Conservation (phyloP, 1,140 invertebrate genomes). For the Dinoponera quadriceps region DNA sequence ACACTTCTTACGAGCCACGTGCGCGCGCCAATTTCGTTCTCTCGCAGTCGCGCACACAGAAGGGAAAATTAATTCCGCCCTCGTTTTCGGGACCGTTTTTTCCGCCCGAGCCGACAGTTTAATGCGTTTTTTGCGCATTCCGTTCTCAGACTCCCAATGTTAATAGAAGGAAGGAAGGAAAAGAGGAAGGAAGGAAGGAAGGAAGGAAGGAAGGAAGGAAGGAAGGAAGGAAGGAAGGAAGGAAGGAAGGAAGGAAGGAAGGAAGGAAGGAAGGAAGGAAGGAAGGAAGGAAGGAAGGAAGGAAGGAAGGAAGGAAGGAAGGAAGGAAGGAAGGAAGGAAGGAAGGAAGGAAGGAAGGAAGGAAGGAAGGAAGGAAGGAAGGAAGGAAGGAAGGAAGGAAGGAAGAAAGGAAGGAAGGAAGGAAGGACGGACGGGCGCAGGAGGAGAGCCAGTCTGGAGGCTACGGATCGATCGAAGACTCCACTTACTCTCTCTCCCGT, state of each 20-base stretch:
- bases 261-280: constrained; percentile 20
- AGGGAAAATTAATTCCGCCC: constrained; percentile 57
- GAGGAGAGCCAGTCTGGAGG: constrained; percentile 8
- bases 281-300: background rate
- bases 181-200: background rate
- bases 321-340: background rate
- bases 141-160: constrained; percentile 32
- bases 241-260: background rate
- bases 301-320: constrained; percentile 27
- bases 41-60: constrained; percentile 13
- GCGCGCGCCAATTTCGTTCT: constrained; percentile 31
- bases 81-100: background rate
- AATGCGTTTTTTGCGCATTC: constrained; percentile 64
- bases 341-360: constrained; percentile 22
- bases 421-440: background rate
- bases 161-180: constrained; percentile 47
- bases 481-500: constrained; percentile 33
- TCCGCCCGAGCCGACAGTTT: constrained; percentile 21
- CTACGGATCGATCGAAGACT: constrained; percentile 56
- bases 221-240: constrained; percentile 22
- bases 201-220: constrained; percentile 10
- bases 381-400: constrained; percentile 21
- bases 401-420: constrained; percentile 3
- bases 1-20: constrained; percentile 51
- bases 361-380: constrained; percentile 2